phyloP scores from a whole-genome alignment of 2,888 invertebrate genomes.

The Gonocerus acuteangulatus region DNA sequence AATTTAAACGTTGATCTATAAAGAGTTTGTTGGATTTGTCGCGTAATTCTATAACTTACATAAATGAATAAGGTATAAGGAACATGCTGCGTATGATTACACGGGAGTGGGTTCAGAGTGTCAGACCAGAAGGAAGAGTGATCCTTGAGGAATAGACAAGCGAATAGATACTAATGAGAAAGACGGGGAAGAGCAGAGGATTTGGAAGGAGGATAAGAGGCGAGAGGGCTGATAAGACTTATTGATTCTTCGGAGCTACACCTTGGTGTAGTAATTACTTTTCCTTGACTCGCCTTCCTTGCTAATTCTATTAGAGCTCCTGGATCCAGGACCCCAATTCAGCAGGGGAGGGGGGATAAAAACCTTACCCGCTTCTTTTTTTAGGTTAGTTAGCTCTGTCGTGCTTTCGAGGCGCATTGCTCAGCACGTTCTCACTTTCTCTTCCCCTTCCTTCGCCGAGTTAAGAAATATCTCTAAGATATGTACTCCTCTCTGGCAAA shows the following conservation, averaged over 20 bases:
- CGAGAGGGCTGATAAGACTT: conserved; percentile 10
- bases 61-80: too few species aligned
- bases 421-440: too few species aligned
- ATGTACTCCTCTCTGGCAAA: too few species aligned
- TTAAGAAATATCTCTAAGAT: too few species aligned
- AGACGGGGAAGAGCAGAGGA: background rate
- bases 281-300: background rate
- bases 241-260: conserved; percentile 12
- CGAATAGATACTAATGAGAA: background rate
- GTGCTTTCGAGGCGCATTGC: background rate
- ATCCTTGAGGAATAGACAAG: too few species aligned
- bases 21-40: too few species aligned
- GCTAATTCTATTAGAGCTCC: conserved; percentile 11
- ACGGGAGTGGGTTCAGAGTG: background rate
- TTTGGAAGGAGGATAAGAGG: conserved; percentile 5
- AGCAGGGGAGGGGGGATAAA: background rate
- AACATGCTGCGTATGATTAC: too few species aligned
- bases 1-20: too few species aligned
- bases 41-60: too few species aligned
- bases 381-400: background rate
- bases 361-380: background rate
- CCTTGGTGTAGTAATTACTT: conserved; percentile 11
- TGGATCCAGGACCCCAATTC: background rate
- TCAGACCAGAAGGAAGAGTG: background rate
- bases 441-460: too few species aligned